phyloP scores from a whole-genome alignment of 2,888 invertebrate species.

The Ennomos quercinarius region DNA sequence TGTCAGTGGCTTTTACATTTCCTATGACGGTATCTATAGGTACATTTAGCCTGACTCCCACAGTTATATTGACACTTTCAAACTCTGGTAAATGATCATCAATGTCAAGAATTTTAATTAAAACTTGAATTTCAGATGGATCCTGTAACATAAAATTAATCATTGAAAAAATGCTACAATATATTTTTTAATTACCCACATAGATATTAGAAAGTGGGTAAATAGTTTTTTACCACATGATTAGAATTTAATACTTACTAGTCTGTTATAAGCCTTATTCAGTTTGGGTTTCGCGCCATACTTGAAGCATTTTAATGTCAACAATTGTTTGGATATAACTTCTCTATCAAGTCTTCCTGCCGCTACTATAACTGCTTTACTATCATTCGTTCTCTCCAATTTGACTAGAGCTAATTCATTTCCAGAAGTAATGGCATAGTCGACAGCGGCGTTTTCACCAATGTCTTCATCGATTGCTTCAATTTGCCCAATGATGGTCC shows the following conservation, averaged over 20 bases:
- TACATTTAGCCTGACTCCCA: slow-evolving; percentile 91
- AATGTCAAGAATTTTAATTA: slow-evolving; percentile 88
- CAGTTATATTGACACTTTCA: slow-evolving; percentile 85
- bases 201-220: too few species aligned
- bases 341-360: slow-evolving; percentile 89
- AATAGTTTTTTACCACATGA: too few species aligned
- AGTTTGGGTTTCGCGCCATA: slow-evolving; percentile 67
- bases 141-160: slow-evolving; percentile 76
- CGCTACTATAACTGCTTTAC: slow-evolving; percentile 86
- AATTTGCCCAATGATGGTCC: slow-evolving; percentile 88
- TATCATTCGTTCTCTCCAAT: slow-evolving; percentile 87
- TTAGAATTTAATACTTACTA: slow-evolving; percentile 63
- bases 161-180: too few species aligned
- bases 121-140: slow-evolving; percentile 88
- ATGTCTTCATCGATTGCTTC: slow-evolving; percentile 91
- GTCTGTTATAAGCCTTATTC: slow-evolving; percentile 87
- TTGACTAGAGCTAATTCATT: slow-evolving; percentile 88
- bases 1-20: slow-evolving; percentile 88
- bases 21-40: slow-evolving; percentile 90
- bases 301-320: slow-evolving; percentile 90
- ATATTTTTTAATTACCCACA: too few species aligned
- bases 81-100: slow-evolving; percentile 92
- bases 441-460: slow-evolving; percentile 90
- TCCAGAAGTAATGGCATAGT: slow-evolving; percentile 90
- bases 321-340: slow-evolving; percentile 76